Conservation (phyloP, 2,113 vertebrate genomes). For the rabbit (Oryctolagus cuniculus) region DNA sequence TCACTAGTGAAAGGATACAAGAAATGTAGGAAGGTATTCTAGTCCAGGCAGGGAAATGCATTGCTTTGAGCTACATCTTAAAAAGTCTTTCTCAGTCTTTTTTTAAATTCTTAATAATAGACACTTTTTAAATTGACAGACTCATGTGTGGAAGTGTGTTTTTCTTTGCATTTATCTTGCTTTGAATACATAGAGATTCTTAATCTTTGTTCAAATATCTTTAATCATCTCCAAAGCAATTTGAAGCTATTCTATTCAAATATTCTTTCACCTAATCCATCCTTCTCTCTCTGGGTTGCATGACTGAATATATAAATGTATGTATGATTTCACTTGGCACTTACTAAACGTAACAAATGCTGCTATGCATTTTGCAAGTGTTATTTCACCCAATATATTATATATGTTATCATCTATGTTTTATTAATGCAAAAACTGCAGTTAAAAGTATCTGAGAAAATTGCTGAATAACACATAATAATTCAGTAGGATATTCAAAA, state of each 20-base stretch:
- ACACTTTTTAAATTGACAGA: no score
- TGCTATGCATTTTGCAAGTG: neutral
- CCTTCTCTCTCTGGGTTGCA: neutral
- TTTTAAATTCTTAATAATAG: neutral
- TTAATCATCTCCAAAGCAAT: neutral
- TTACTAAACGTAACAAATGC: neutral
- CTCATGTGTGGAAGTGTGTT: neutral
- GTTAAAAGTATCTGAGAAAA: neutral
- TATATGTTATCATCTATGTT: neutral
- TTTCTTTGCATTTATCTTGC: neutral
- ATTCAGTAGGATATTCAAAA: neutral
- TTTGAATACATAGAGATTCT: neutral
- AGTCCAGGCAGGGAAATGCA: neutral
- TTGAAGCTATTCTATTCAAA: neutral
- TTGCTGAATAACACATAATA: neutral
- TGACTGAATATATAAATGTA: neutral
- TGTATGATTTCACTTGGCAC: neutral
- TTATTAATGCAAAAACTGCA: neutral
- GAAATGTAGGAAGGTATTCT: neutral
- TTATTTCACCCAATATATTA: neutral
- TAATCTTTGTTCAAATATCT: neutral
- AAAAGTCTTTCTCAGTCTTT: neutral
- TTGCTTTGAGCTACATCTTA: neutral
- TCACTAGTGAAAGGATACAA: neutral
- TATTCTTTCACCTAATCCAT: neutral